Evolutionary conservation across 2,797 vertebrate genomes (phyloP), one percentile per base, ranked within the genome.

Genomic region (Bovichtus diacanthus): DNA sequence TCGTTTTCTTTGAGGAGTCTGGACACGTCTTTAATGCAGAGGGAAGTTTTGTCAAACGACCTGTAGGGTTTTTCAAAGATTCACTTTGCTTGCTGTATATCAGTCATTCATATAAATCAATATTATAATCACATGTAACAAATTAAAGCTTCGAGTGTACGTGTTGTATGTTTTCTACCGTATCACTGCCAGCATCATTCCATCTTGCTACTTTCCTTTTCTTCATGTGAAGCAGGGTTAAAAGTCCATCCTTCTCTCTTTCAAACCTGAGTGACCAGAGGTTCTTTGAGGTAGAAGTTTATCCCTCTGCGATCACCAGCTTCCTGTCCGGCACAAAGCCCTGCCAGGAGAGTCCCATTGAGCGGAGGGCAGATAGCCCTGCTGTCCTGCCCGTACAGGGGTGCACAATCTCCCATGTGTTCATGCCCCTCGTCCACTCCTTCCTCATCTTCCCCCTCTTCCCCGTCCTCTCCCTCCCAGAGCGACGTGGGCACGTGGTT

Each of bases 191-290:
- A 49, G 73, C 9, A 2, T 29, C 36, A 38, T 58, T 56, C 19
- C 27, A 16, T 34, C 47, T 6, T 29, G 2, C 18, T 9, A 58
- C 9, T 36, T 9, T 41, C n/a, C 38, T 41, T 15, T 38, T 62
- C 54, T 44, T 16, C 15, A 66, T 31, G 34, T 27, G 51, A 59
- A 31, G n/a, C 41, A 51, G 61, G 18, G 38, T 55, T 39, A 29
- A 16, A 31, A 21, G 50, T 78, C 47, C 11, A 9, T 60, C 50
- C 13, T 69, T 47, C 49, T 25, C 11, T 60, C 13, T 39, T 18
- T 96, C 91, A 97, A 19, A 97, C 96, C 90, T 96, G 93, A 41
- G 96, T 97, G 76, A 96, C 96, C 78, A 95, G 76, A 11, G 93
- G 85, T 63, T 94, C 91, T 60, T 74, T 86, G 60, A 86, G 82